A percentile compares a stretch with the other conserved stretches of the same genome.
phyloP scores from a whole-genome alignment of 2,113 vertebrate genomes.

The Dipodomys spectabilis region DNA sequence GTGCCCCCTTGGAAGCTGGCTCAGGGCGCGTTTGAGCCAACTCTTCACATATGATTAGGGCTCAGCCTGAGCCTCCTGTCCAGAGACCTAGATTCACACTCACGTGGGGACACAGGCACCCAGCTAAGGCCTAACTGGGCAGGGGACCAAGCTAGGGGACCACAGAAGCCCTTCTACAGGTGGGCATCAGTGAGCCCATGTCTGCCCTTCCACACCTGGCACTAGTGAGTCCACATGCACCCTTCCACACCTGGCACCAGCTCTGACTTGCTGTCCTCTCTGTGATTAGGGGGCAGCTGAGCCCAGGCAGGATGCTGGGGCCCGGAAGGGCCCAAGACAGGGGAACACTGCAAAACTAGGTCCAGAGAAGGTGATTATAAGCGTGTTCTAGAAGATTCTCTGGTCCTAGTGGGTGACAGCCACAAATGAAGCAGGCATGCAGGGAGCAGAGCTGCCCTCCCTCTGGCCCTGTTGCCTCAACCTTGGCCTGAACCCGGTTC shows the following conservation, averaged over 20 bases:
- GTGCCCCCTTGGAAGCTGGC: no score
- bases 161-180: no score
- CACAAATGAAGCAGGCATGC: fast-evolving
- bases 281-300: no score
- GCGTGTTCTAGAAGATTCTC: fast-evolving
- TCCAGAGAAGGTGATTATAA: fast-evolving
- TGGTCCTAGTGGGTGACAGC: neutral
- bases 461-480: neutral
- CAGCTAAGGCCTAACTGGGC: neutral
- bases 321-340: neutral
- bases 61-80: slow-evolving; percentile 44
- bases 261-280: no score
- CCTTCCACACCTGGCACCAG: no score
- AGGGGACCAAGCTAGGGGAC: no score
- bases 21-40: no score
- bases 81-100: slow-evolving; percentile 71
- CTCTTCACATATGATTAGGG: slow-evolving; percentile 41
- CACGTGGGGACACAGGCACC: neutral
- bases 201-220: no score
- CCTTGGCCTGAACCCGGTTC: no score
- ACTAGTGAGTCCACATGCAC: no score
- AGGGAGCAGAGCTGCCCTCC: neutral
- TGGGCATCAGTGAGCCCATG: no score
- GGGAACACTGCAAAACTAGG: neutral
- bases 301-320: neutral